These are phyloP conservation scores for Porites evermanni DNA, from an alignment of 92 coral and sea anemone species.

Conservation along the genomic window DNA sequence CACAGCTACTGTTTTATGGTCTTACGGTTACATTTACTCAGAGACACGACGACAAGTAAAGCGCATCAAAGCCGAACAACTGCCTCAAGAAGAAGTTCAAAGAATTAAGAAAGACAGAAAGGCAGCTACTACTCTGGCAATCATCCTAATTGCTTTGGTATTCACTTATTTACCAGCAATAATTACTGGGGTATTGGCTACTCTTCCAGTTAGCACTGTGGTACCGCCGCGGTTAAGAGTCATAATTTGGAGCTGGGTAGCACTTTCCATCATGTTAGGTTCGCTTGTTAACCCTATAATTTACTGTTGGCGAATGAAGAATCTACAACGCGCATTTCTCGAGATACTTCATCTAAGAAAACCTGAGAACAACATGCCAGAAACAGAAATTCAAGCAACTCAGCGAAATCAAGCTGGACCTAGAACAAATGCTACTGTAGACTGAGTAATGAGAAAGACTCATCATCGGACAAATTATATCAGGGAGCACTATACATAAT, in stretches of 20 bases:
- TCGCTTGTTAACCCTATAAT: neutral
- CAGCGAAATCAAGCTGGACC: neutral
- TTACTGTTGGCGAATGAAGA: neutral
- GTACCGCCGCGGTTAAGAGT: neutral
- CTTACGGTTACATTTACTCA: neutral
- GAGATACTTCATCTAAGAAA: neutral
- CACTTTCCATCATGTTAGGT: neutral
- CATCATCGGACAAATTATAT: no score
- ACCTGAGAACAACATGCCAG: neutral
- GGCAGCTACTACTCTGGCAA: no score
- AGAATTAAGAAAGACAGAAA: no score
- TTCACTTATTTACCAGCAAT: neutral
- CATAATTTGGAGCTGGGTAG: neutral
- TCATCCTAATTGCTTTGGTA: no score
- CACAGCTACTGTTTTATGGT: neutral
- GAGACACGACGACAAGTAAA: slow-evolving; percentile 8
- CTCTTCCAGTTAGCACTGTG: neutral
- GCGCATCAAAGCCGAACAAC: no score
- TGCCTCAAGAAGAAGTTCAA: no score
- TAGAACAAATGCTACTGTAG: no score
- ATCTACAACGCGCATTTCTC: neutral
- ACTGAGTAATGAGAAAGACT: no score
- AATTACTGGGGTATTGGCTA: neutral
- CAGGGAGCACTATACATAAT: no score
- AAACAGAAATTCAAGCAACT: neutral